Evolutionary conservation across 2,797 vertebrate genomes (phyloP).

Genomic region (Rhinatrema bivittatum): DNA sequence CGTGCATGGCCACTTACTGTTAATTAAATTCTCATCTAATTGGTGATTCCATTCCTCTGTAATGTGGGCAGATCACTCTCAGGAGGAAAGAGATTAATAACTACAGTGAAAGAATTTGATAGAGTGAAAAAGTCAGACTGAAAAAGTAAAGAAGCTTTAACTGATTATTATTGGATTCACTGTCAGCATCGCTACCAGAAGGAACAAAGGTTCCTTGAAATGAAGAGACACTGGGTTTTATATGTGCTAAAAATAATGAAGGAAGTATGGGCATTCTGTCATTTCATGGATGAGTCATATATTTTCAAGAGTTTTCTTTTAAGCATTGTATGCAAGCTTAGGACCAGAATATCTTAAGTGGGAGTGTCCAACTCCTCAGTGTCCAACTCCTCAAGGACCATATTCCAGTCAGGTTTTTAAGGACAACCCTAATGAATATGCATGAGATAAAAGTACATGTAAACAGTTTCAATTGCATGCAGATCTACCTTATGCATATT

Average conservation of each 20-base stretch:
- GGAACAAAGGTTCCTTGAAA: background rate
- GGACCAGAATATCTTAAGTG: too few species aligned
- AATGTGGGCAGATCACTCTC: background rate
- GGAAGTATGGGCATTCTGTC: too few species aligned
- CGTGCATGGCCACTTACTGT: background rate
- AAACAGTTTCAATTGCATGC: too few species aligned
- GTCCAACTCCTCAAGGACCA: too few species aligned
- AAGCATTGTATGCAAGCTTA: background rate
- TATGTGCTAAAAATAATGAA: too few species aligned
- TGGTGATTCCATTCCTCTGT: background rate
- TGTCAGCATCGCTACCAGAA: background rate
- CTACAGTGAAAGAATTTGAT: background rate
- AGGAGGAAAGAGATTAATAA: too few species aligned
- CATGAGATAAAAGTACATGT: too few species aligned
- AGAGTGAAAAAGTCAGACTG: background rate
- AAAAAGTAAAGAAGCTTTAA: background rate
- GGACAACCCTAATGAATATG: too few species aligned
- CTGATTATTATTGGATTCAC: background rate
- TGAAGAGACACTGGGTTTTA: background rate
- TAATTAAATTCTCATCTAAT: slow-evolving; percentile 2
- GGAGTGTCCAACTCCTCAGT: too few species aligned
- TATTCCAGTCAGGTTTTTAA: too few species aligned
- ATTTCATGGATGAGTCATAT: too few species aligned
- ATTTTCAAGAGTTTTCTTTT: slow-evolving; percentile 2
- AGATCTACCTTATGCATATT: too few species aligned